These are phyloP conservation scores for Itoplectis maculator DNA, from an alignment of 2,888 invertebrate genomes.

Conservation along the genomic window DNA sequence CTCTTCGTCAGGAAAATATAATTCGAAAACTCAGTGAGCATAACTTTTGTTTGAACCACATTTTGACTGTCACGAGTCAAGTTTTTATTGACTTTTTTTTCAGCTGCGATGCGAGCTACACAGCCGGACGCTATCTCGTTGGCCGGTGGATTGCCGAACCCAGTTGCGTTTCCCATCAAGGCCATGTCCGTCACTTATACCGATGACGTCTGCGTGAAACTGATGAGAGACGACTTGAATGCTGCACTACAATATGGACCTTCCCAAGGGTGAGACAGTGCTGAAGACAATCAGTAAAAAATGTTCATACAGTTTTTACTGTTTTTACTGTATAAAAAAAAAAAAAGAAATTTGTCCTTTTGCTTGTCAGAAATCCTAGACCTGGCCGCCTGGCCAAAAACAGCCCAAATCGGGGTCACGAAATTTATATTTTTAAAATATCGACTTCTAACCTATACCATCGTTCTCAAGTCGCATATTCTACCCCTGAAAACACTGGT, in stretches of 20 bases:
- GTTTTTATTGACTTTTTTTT: not conserved
- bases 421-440: too few relatives aligned
- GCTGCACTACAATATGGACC: slow-evolving; percentile 91
- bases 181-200: slow-evolving; percentile 86
- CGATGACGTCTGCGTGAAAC: slow-evolving; percentile 84
- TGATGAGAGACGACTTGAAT: slow-evolving; percentile 87
- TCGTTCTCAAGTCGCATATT: too few relatives aligned
- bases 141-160: slow-evolving; percentile 91
- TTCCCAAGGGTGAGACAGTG: slow-evolving; percentile 87
- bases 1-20: slow-evolving; percentile 83
- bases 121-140: slow-evolving; percentile 86
- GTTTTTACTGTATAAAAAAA: too few relatives aligned
- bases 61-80: not conserved
- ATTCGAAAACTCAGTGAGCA: slow-evolving; percentile 85
- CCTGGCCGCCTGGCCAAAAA: too few relatives aligned
- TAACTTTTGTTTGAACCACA: not conserved
- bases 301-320: too few relatives aligned
- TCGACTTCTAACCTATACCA: too few relatives aligned
- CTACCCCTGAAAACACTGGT: too few relatives aligned
- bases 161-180: slow-evolving; percentile 88
- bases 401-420: too few relatives aligned
- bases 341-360: too few relatives aligned
- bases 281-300: too few relatives aligned
- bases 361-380: too few relatives aligned
- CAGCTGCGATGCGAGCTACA: slow-evolving; percentile 84